Conservation (phyloP, 2,888 invertebrate genomes). For the Yponomeuta evonymella region DNA sequence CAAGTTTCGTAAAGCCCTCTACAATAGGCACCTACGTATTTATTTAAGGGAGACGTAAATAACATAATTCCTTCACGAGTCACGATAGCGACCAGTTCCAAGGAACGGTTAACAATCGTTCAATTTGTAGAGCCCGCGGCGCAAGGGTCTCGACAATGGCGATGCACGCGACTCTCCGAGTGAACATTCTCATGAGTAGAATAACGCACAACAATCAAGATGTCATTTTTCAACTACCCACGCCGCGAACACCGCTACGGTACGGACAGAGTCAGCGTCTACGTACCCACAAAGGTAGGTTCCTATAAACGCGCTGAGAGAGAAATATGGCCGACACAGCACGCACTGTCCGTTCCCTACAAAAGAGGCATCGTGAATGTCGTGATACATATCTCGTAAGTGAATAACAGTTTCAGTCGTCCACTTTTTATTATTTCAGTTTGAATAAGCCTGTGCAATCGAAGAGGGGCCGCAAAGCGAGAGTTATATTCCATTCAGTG, state of each 20-base stretch:
- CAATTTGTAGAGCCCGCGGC: constrained; percentile 68
- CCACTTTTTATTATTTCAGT: constrained; percentile 44
- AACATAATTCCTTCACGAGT: constrained; percentile 63
- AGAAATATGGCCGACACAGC: constrained; percentile 70
- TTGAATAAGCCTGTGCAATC: constrained; percentile 38
- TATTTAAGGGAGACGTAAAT: constrained; percentile 35
- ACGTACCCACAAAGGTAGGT: constrained; percentile 26
- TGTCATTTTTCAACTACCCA: constrained; percentile 77
- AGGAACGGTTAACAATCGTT: constrained; percentile 70
- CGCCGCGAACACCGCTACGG: constrained; percentile 47
- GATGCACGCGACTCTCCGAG: constrained; percentile 61
- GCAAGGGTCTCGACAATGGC: constrained; percentile 53
- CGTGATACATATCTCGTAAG: constrained; percentile 64
- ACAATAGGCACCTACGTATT: constrained; percentile 6
- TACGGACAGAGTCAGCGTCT: not conserved
- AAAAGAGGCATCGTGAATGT: constrained; percentile 64
- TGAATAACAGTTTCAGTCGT: constrained; percentile 55
- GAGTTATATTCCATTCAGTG: not conserved
- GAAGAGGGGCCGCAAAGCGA: constrained; percentile 20
- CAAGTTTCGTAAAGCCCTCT: not conserved
- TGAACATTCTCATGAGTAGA: constrained; percentile 71
- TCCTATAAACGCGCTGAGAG: constrained; percentile 37
- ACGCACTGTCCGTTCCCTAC: constrained; percentile 58
- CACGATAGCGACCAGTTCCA: constrained; percentile 61
- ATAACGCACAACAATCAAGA: constrained; percentile 75